Evolutionary conservation across 2,797 vertebrate genomes (phyloP), one percentile per base, ranked within the genome.

Genomic region (Lacerta bilineata): DNA sequence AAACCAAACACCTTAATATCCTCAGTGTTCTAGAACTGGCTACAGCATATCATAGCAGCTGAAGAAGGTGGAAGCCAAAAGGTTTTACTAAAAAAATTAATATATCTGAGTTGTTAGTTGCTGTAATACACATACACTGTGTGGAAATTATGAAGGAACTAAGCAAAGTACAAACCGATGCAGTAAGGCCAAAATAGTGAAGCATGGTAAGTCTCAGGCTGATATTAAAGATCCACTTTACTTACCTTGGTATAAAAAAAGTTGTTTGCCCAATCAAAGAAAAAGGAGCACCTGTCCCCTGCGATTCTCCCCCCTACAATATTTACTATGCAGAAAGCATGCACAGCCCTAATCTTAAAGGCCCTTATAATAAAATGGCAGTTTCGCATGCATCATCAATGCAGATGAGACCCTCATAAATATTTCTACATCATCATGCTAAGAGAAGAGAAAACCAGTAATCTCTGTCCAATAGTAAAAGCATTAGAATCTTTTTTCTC

Each of bases 381-480:
- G 25, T 78, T 61, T 36, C 69, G 2, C 41, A 71, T n/a, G 78
- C 50, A 72, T 4, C 20, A 8, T 84, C 15, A 84, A 79, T 39
- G 9, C 50, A 5, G 13, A 64, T 72, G 11, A 87, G 27, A 64
- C 27, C 43, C 9, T 69, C 71, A 80, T 68, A 59, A 79, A 69
- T 41, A 80, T 84, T 69, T 87, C 23, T 64, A 33, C 2, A 36
- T 87, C n/a, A 27, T 71, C 59, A 83, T 27, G 74, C 69, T 77
- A 68, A 86, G 2, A 33, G 15, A 69, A 78, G 74, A 25, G 46
- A 82, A 87, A 84, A 20, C 59, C 43, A 80, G 20, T 29, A 83
- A 87, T 80, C 43, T 80, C 68, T 74, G 36, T 80, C 18, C 64
- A 64, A 69, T 29, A 84, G n/a, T 87, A 90, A 90, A 87, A 87